These are phyloP conservation scores for Sebastes fasciatus DNA, from an alignment of 2,113 vertebrate species.

Conservation along the genomic window DNA sequence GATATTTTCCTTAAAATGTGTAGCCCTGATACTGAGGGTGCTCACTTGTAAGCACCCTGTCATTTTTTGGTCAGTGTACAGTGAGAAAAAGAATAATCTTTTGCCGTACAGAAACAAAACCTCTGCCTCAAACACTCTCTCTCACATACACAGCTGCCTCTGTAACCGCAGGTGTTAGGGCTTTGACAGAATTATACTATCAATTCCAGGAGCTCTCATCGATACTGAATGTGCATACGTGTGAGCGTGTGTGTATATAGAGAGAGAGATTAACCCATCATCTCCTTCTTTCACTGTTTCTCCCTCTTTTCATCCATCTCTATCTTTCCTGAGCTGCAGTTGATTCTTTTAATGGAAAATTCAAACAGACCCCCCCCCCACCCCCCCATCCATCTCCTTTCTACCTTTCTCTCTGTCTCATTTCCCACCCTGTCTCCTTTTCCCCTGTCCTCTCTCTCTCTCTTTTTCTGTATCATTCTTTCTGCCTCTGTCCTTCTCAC, in stretches of 20 bases:
- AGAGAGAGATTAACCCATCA: slow-evolving; percentile 50
- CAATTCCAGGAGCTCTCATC: slow-evolving; percentile 49
- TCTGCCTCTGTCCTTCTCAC: slow-evolving; percentile 64
- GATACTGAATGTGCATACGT: slow-evolving; percentile 37
- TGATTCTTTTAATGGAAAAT: slow-evolving; percentile 67
- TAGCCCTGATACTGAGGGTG: background rate
- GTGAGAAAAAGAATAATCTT: background rate
- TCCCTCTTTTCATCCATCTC: slow-evolving; percentile 57
- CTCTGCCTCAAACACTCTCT: background rate
- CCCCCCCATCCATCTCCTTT: background rate
- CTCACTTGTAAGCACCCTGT: background rate
- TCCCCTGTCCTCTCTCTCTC: slow-evolving; percentile 8
- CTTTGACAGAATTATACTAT: slow-evolving; percentile 54
- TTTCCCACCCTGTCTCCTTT: slow-evolving; percentile 23
- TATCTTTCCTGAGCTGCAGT: slow-evolving; percentile 46
- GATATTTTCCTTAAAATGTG: background rate
- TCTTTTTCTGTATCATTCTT: background rate
- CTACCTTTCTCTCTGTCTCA: slow-evolving; percentile 4
- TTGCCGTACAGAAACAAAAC: background rate
- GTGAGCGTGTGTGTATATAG: slow-evolving; percentile 24
- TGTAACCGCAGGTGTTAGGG: slow-evolving; percentile 56
- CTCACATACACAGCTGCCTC: background rate
- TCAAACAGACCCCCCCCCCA: slow-evolving; percentile 35
- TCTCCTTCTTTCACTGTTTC: slow-evolving; percentile 28
- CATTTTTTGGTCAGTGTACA: background rate